These are phyloP conservation scores for Gallinago media DNA, from an alignment of 2,113 vertebrate species.

Conservation along the genomic window DNA sequence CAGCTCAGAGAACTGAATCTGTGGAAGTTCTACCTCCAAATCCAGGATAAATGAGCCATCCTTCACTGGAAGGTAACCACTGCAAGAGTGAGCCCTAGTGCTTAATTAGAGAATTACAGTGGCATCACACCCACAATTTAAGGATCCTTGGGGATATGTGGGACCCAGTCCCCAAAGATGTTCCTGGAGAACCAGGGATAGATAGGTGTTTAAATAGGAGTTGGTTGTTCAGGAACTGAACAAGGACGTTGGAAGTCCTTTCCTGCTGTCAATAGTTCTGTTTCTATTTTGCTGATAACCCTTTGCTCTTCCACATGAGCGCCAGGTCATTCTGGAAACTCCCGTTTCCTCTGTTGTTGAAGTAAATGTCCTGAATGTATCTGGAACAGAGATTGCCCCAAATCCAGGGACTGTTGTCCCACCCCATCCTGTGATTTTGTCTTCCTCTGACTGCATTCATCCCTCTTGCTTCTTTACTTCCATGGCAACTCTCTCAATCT, in stretches of 20 bases:
- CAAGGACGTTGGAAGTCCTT: background rate
- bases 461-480: background rate
- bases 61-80: background rate
- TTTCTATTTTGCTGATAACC: background rate
- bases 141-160: background rate
- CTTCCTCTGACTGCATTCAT: background rate
- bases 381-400: background rate
- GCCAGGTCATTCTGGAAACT: background rate
- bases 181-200: background rate
- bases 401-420: background rate
- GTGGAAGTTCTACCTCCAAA: background rate
- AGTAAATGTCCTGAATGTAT: background rate
- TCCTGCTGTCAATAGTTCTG: background rate
- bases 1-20: background rate
- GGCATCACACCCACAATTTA: accelerated
- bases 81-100: background rate
- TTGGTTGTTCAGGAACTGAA: background rate
- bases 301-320: background rate
- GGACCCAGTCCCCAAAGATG: background rate
- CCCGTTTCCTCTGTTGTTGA: background rate
- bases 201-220: background rate
- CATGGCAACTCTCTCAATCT: background rate
- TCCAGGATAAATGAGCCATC: background rate
- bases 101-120: background rate
- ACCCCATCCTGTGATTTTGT: background rate